A percentile compares a stretch with the other conserved stretches of the same genome.
Conservation (phyloP, 92 coral and sea anemone genomes). For the Micromussa lordhowensis region DNA sequence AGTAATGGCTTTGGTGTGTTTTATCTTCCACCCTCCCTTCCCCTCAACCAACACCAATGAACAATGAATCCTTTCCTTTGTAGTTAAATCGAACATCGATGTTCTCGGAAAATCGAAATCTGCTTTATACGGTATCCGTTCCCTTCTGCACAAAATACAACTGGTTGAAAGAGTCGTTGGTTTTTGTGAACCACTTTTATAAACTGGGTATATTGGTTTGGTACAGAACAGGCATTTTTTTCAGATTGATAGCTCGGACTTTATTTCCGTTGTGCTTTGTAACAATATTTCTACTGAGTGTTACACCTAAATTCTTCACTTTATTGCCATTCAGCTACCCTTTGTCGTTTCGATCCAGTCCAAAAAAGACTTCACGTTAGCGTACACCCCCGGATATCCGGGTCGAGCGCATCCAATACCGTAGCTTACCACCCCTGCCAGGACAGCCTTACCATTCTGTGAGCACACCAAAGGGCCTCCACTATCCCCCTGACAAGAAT, state of each 20-base stretch:
- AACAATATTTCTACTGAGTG: background rate
- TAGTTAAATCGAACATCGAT: too few species aligned
- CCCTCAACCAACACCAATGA: too few species aligned
- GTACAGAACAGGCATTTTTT: too few species aligned
- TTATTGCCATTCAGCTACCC: background rate
- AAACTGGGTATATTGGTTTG: too few species aligned
- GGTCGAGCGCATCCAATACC: constrained; percentile 69
- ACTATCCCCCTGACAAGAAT: constrained; percentile 81
- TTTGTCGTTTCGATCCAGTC: constrained; percentile 49
- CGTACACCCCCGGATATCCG: constrained; percentile 72
- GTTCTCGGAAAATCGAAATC: too few species aligned
- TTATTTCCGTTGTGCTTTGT: background rate
- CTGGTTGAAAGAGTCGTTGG: too few species aligned
- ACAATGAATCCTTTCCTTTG: too few species aligned
- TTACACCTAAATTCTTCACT: background rate
- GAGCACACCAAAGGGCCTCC: constrained; percentile 83
- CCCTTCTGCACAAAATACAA: too few species aligned
- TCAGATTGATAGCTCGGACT: background rate
- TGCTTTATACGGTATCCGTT: too few species aligned
- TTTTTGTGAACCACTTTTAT: too few species aligned
- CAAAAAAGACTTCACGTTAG: constrained; percentile 44
- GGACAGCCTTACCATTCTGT: constrained; percentile 47
- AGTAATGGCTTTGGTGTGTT: too few species aligned
- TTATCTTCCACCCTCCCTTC: too few species aligned
- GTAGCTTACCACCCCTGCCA: constrained; percentile 74